A percentile compares a stretch with the other conserved stretches of the same genome.
Conservation (phyloP, 2,888 invertebrate species). For the Watsonalla cultraria region DNA sequence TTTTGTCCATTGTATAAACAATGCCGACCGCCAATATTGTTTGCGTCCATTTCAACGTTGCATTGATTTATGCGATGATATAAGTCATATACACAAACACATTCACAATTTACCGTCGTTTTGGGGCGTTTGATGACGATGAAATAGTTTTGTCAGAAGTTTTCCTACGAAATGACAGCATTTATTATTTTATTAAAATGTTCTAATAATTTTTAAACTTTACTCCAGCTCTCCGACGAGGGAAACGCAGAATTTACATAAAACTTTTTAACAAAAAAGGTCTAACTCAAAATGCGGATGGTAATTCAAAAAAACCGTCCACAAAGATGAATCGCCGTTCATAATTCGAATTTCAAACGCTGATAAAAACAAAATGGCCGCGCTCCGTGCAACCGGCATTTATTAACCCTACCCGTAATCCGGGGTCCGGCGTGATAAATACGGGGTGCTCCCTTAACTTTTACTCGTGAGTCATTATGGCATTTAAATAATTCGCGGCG, state of each 20-base stretch:
- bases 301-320: slow-evolving; percentile 29
- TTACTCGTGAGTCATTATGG: slow-evolving; percentile 74
- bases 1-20: slow-evolving; percentile 19
- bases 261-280: slow-evolving; percentile 8
- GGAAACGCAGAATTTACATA: too few species aligned
- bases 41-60: slow-evolving; percentile 42
- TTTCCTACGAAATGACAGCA: too few species aligned
- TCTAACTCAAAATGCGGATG: slow-evolving; percentile 33
- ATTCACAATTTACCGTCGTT: not conserved
- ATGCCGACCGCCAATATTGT: slow-evolving; percentile 37
- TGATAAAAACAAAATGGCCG: slow-evolving; percentile 66
- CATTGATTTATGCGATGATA: slow-evolving; percentile 37
- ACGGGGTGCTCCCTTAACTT: slow-evolving; percentile 60
- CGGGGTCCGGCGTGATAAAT: slow-evolving; percentile 65
- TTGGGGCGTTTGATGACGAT: not conserved
- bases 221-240: too few species aligned
- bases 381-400: slow-evolving; percentile 50
- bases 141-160: not conserved
- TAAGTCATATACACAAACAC: slow-evolving; percentile 6
- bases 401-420: slow-evolving; percentile 69
- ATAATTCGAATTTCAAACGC: slow-evolving; percentile 64
- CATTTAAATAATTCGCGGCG: slow-evolving; percentile 75
- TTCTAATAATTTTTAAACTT: too few species aligned
- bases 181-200: too few species aligned
- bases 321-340: slow-evolving; percentile 54